phyloP scores from a whole-genome alignment of 37 sponge, comb jelly and placozoan species.

The Oopsacas minuta region DNA sequence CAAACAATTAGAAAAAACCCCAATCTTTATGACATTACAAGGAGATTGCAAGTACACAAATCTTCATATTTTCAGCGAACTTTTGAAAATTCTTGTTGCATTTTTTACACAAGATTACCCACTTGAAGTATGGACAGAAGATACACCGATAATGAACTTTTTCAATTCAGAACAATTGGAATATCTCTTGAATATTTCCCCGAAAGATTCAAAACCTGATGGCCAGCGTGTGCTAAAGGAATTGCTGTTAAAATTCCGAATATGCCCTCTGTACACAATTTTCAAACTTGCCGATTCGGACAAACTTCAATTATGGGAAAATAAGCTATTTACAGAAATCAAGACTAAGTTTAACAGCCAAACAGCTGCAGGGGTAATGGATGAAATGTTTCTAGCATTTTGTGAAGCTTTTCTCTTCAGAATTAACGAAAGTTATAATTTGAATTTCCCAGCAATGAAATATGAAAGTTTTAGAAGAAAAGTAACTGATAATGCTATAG shows the following conservation, averaged over 20 bases:
- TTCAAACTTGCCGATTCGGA: neutral
- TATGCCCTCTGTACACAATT: neutral
- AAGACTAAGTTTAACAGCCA: neutral
- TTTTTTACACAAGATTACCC: slow-evolving; percentile 4
- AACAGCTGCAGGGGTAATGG: neutral
- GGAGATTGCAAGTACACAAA: neutral
- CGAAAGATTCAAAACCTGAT: neutral
- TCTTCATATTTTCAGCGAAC: neutral
- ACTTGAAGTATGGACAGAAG: slow-evolving; percentile 12
- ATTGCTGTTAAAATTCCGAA: neutral
- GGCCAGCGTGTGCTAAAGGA: neutral
- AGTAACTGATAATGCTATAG: neutral
- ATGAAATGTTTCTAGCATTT: neutral
- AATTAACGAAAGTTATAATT: neutral
- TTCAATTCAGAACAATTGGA: slow-evolving; percentile 13
- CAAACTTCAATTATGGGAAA: neutral
- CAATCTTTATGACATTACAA: neutral
- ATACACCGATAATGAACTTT: neutral
- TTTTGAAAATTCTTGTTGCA: neutral
- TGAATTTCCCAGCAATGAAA: neutral
- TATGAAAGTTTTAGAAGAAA: neutral
- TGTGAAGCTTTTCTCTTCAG: neutral
- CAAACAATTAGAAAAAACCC: neutral
- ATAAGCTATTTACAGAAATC: neutral
- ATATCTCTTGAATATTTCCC: neutral